Evolutionary conservation across 2,888 invertebrate genomes (phyloP).

Genomic region (Ceramica pisi): DNA sequence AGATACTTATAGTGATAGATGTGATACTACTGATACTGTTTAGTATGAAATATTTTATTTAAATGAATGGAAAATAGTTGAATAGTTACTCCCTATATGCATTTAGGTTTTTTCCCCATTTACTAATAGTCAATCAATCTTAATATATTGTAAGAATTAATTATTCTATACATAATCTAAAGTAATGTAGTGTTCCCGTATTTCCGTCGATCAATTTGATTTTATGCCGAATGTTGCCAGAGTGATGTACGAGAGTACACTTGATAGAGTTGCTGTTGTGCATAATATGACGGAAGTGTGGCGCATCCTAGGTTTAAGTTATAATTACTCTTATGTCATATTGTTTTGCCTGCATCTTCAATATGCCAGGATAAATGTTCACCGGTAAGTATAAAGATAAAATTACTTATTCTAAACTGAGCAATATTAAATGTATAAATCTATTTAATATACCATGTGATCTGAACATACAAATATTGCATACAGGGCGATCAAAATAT

Average conservation of each 20-base stretch:
- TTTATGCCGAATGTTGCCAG: slow-evolving; percentile 78
- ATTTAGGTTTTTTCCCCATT: slow-evolving; percentile 82
- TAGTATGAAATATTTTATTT: slow-evolving; percentile 78
- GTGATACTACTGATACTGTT: slow-evolving; percentile 80
- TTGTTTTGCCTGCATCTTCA: slow-evolving; percentile 71
- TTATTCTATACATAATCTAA: slow-evolving; percentile 72
- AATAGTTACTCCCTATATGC: slow-evolving; percentile 80
- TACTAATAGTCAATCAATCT: slow-evolving; percentile 76
- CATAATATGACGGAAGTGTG: slow-evolving; percentile 73
- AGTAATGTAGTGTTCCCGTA: slow-evolving; percentile 74
- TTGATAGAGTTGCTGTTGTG: slow-evolving; percentile 61
- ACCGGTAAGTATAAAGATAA: slow-evolving; percentile 62
- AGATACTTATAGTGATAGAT: slow-evolving; percentile 78
- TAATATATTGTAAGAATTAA: slow-evolving; percentile 74
- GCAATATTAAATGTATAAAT: slow-evolving; percentile 75
- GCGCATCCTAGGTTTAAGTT: slow-evolving; percentile 74
- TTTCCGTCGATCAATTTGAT: slow-evolving; percentile 75
- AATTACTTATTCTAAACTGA: slow-evolving; percentile 73
- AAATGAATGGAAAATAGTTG: slow-evolving; percentile 78
- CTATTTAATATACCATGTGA: slow-evolving; percentile 74
- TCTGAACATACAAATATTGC: slow-evolving; percentile 78
- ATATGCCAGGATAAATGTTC: slow-evolving; percentile 67
- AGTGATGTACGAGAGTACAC: slow-evolving; percentile 65
- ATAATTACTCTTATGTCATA: slow-evolving; percentile 70
- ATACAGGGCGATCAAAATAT: slow-evolving; percentile 81